Evolutionary conservation across 2,797 vertebrate genomes (phyloP).

Genomic region (Ciconia nigra): DNA sequence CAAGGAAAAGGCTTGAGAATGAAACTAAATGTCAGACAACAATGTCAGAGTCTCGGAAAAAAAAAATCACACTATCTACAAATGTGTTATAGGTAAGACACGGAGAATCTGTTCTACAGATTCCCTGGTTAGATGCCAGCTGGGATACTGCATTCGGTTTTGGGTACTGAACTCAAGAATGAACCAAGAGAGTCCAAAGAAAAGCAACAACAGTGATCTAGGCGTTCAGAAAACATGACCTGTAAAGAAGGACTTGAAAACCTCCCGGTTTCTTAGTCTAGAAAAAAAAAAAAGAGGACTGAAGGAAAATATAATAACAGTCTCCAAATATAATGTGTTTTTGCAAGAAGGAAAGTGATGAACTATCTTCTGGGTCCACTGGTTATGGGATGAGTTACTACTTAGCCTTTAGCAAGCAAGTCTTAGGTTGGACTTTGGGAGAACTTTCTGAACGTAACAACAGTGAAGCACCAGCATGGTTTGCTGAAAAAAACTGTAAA

Average conservation of each 20-base stretch:
- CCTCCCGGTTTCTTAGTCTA: neutral
- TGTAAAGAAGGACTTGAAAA: neutral
- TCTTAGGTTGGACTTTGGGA: neutral
- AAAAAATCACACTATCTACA: neutral
- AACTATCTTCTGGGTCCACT: neutral
- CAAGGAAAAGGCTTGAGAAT: neutral
- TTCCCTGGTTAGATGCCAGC: neutral
- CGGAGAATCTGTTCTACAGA: neutral
- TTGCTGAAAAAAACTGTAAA: neutral
- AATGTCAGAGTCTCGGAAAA: neutral
- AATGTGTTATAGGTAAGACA: neutral
- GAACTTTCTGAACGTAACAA: neutral
- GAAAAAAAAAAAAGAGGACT: neutral
- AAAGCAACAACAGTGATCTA: neutral
- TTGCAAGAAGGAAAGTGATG: neutral
- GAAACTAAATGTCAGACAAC: neutral
- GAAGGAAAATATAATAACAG: neutral
- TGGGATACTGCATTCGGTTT: neutral
- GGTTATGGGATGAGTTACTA: neutral
- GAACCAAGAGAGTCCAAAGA: neutral
- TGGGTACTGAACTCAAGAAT: neutral
- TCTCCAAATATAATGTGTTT: neutral
- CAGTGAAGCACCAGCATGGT: rapidly evolving
- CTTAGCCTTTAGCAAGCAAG: neutral
- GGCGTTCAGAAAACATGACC: neutral